A percentile compares a stretch with the other conserved stretches of the same genome.
Evolutionary conservation across 2,797 vertebrate species (phyloP).

Genomic region (Eulemur coronatus): DNA sequence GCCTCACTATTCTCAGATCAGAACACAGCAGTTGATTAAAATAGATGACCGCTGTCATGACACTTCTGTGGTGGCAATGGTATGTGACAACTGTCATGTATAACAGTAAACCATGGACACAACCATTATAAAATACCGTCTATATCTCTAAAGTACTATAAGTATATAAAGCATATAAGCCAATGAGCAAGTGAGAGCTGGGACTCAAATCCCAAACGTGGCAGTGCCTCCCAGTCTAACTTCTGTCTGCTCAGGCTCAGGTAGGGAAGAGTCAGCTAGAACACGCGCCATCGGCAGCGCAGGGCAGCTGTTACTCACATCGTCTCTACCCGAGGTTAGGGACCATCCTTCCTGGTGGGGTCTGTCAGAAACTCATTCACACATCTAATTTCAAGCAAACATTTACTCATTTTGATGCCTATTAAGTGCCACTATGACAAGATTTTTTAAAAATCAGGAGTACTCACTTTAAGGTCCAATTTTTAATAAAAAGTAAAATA

Average conservation of each 20-base stretch:
- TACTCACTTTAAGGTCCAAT: not conserved
- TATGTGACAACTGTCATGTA: not conserved
- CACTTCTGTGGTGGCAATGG: not conserved
- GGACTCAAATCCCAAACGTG: not conserved
- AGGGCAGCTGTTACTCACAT: not conserved
- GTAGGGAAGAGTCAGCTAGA: fast-evolving
- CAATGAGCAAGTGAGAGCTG: not conserved
- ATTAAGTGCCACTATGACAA: not conserved
- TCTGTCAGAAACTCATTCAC: not conserved
- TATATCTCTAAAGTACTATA: not conserved
- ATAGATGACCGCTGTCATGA: not conserved
- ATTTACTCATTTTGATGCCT: not conserved
- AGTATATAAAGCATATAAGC: not conserved
- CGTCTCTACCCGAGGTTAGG: too few species aligned
- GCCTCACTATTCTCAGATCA: not conserved
- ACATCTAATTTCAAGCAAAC: not conserved
- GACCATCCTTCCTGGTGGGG: not conserved
- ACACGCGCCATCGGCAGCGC: not conserved
- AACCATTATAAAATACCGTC: not conserved
- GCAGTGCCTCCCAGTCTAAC: not conserved
- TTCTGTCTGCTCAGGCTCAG: not conserved
- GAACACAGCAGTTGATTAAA: not conserved
- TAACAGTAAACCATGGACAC: not conserved
- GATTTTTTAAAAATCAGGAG: not conserved
- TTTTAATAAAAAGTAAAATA: not conserved